Base-by-base conservation (phyloP, 2,888 invertebrate genomes). In the Antitype chi region DNA sequence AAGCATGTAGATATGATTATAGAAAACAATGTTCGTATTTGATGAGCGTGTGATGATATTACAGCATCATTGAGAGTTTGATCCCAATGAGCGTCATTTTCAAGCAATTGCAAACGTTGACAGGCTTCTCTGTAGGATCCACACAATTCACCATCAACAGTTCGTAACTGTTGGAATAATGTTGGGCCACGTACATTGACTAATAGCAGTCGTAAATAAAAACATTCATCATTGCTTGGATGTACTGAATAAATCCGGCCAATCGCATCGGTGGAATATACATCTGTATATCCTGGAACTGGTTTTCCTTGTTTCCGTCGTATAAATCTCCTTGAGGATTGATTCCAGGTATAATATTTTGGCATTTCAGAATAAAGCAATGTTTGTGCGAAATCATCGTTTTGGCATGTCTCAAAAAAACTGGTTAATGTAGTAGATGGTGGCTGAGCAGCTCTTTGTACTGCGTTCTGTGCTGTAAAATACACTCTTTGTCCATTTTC, bases 391-490 rank as follows among this genome's bases (percentile, higher is more conserved):
- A 53, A 53, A 11, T 23, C 23, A 64, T 47, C 64, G 9, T 25
- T 64, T 63, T 63, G 25, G 20, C 43, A 64, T 1, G 25, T n/a
- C 73, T 81, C 5, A 72, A 88, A 88, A 79, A 86, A 87, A 79
- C 83, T 68, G 72, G 85, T 84, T 25, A 86, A 81, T 82, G 86
- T 76, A 15, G 79, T 76, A 70, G 32, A n/a, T 0, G 75, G 72
- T 76, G 79, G 75, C 60, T 9, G 68, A 72, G 63, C 71, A 82
- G 78, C 59, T 23, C 74, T 68, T 13, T 75, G 59, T 9, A 23
- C 72, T 20, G 79, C 75, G 64, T 79, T 79, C 0, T 15, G 7
- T 52, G 11, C 23, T 7, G 63, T 78, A 9, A 72, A 72, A 66
- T 72, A 72, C 0, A 74, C 68, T 70, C 59, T 28, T 47, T 70